Base-by-base conservation (phyloP, 2,113 vertebrate species). In the Trichechus manatus region DNA sequence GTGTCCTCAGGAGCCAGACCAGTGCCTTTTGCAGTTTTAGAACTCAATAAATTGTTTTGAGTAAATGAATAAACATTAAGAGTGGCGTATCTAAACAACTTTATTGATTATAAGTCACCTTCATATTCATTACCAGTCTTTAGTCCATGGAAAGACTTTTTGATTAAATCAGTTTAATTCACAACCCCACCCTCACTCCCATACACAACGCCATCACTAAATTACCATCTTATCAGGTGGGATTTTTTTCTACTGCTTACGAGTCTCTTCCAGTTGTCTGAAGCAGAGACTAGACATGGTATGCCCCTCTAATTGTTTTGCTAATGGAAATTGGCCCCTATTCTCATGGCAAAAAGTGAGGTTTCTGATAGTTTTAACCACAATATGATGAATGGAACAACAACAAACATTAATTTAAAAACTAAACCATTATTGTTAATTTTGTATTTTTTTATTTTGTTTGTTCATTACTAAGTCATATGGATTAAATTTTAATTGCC, bases 401-500 rank as follows among this genome's bases (percentile, higher is more conserved):
- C 13, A 19, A 47, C 39, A 95, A 81, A 84, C 31, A 84, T 89
- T 80, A 91, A 94, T 82, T 77, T 84, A 87, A 79, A 6, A 6
- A 72, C 13, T 33, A 61, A 87, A 39, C 6, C 47, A 81, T 89
- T 75, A 77, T 74, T 83, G 25, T 17, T 85, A 70, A n/a, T 61
- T 56, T 82, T 53, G 20, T 87, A 25, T 95, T 63, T 77, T 87
- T 68, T 90, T 89, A 29, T 94, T 89, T 88, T 93, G 5, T 50
- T 93, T 94, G 11, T 72, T 91, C n/a, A 42, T 15, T 86, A 94
- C 63, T 95, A 95, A 96, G 64, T 89, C n/a, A 72, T 86, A 44
- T 83, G 20, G 56, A 56, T 92, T 79, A 93, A 97, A 97, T 61
- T 91, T 20, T 17, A 83, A 64, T 95, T 96, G 11, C 61, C 81